Percentiles rank a stretch among this genome's conserved stretches.
Conservation (phyloP, 2,888 invertebrate species). For the Apodemia hepburni region DNA sequence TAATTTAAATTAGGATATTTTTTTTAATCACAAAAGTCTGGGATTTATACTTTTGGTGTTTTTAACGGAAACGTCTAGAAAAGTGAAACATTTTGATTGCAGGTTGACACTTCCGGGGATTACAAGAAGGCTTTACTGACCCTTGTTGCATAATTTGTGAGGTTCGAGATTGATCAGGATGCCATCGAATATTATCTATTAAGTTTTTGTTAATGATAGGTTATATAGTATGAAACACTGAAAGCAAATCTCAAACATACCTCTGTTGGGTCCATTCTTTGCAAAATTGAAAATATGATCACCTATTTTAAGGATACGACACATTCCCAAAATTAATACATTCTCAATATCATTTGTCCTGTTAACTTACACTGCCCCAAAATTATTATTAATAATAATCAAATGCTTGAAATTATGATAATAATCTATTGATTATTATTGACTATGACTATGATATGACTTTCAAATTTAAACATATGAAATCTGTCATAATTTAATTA, state of each 20-base stretch:
- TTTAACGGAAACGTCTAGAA: constrained; percentile 47
- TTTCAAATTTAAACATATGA: no score
- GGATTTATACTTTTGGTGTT: not conserved
- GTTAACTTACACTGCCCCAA: not conserved
- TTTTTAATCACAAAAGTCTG: constrained; percentile 7
- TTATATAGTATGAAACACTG: constrained; percentile 37
- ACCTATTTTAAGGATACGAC: not conserved
- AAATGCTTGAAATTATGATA: no score
- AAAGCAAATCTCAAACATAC: not conserved
- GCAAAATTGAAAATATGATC: not conserved
- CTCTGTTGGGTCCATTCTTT: not conserved
- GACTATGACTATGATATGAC: no score
- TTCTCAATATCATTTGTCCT: not conserved
- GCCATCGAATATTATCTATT: constrained; percentile 52
- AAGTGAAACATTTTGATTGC: constrained; percentile 76
- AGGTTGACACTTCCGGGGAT: constrained; percentile 96
- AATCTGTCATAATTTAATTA: no score
- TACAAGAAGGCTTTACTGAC: constrained; percentile 95
- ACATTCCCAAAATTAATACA: constrained; percentile 1
- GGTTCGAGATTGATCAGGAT: constrained; percentile 41
- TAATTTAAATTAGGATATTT: not conserved
- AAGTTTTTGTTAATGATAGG: constrained; percentile 62
- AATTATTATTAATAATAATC: not conserved
- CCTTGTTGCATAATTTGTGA: constrained; percentile 83
- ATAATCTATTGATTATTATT: no score